Conservation (phyloP, 2,797 vertebrate genomes). For the Tamandua tetradactyla region DNA sequence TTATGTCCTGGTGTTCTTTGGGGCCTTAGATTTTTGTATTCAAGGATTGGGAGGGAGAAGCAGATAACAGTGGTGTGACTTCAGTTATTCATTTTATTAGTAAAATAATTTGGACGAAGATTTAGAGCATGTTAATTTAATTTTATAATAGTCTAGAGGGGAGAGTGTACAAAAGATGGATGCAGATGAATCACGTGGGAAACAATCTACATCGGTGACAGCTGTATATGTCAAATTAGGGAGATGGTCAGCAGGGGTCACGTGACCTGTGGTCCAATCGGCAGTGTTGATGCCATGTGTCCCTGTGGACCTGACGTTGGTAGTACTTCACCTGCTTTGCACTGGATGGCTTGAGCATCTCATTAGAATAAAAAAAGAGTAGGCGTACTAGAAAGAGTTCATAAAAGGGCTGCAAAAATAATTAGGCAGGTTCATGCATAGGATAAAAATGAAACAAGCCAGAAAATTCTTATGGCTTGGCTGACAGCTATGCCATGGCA, state of each 20-base stretch:
- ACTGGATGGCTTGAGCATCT: background rate
- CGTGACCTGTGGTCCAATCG: background rate
- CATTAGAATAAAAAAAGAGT: background rate
- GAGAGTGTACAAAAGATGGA: background rate
- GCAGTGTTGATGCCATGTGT: background rate
- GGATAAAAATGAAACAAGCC: constrained; percentile 67
- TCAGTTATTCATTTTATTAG: constrained; percentile 15
- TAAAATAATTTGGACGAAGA: constrained; percentile 35
- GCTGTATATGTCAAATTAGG: background rate
- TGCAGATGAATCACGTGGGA: background rate
- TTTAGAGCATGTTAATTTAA: background rate
- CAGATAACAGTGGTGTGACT: background rate
- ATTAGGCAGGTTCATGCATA: constrained; percentile 27
- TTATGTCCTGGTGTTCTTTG: background rate
- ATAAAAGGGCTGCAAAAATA: constrained; percentile 33
- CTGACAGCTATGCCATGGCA: constrained; percentile 52
- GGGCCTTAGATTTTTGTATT: background rate
- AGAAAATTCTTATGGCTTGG: constrained; percentile 50
- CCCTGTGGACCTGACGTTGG: background rate
- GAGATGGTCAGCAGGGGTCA: background rate
- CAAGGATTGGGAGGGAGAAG: background rate
- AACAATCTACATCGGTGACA: background rate
- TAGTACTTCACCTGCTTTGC: background rate
- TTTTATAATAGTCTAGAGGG: background rate
- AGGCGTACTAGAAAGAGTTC: constrained; percentile 31